Evolutionary conservation across 2,888 invertebrate genomes (phyloP), one percentile per base, ranked within the genome.

Genomic region (Pachycephus smyrnensis): DNA sequence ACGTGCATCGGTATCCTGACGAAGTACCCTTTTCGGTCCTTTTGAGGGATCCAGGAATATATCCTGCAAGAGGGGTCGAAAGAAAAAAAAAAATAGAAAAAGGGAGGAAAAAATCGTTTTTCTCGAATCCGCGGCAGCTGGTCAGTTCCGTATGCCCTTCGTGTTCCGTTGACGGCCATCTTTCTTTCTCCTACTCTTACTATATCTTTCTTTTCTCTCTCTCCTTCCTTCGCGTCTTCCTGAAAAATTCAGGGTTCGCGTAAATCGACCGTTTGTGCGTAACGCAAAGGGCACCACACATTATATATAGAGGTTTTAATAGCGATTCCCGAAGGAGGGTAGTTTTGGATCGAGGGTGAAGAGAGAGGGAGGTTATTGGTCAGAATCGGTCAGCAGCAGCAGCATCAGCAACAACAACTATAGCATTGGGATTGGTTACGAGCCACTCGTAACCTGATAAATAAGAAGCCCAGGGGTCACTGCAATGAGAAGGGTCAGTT

Each of bases 361-460:
- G 75, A 73, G 73, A 37, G 73, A 75, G 69, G 55, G 15, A 23
- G 80, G 75, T 81, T 78, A 79, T 80, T 78, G 37, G 69, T 69
- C 37, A 75, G 71, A 35, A 55, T 55, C 55, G 55, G 55, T 55
- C 36, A 36, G 37, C 37, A 37, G 37, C 37, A 37, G 37, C 40
- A 40, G 40, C 55, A 55, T 15, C 55, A 55, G 55, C 55, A 55
- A 23, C 55, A 55, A 55, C 55, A 55, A 71, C 32, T 71, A 15
- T 33, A 77, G 77, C 69, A 40, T 55, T 69, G 74, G 80, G 81
- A 86, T 83, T 82, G 81, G 80, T 85, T 82, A 81, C 81, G 78
- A 83, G 75, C 73, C 77, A 80, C 74, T 84, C 85, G 88, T 88
- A 89, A 90, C 89, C 88, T 88, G 89, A 90, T 90, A 90, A 90